Evolutionary conservation across 2,797 vertebrate species (phyloP).

Genomic region (Melanotaenia nigrans): DNA sequence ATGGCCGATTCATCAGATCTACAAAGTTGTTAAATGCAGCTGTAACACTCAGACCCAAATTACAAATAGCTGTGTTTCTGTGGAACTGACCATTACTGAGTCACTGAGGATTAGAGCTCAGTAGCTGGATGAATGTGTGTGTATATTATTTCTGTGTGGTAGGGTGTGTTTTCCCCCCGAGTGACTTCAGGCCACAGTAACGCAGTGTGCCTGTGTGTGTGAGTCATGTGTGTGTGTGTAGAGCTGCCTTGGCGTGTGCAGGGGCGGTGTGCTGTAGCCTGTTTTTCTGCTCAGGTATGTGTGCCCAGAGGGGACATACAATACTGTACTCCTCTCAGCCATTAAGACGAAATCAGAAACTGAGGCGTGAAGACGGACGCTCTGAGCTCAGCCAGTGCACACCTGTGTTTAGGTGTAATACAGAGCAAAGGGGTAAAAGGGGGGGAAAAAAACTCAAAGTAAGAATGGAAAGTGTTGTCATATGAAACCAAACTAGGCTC

Average conservation of each 20-base stretch:
- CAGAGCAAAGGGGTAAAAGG: background rate
- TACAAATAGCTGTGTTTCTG: conserved; percentile 65
- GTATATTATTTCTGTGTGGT: conserved; percentile 59
- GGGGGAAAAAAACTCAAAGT: conserved; percentile 10
- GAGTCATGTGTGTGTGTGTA: conserved; percentile 65
- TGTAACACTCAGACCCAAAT: conserved; percentile 56
- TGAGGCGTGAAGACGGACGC: conserved; percentile 52
- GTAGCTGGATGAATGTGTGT: conserved; percentile 43
- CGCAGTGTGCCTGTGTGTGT: conserved; percentile 48
- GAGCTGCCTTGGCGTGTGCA: conserved; percentile 73
- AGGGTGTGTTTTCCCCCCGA: conserved; percentile 73
- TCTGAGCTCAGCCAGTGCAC: conserved; percentile 9
- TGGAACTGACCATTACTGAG: conserved; percentile 54
- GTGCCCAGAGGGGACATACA: conserved; percentile 81
- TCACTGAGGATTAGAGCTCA: conserved; percentile 66
- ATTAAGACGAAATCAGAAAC: conserved; percentile 52
- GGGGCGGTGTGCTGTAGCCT: conserved; percentile 78
- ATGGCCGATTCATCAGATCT: conserved; percentile 13
- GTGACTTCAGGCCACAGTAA: conserved; percentile 81
- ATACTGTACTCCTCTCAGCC: conserved; percentile 68
- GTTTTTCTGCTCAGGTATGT: conserved; percentile 85
- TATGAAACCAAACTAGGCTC: background rate
- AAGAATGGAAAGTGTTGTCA: conserved; percentile 9
- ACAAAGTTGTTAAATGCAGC: conserved; percentile 37
- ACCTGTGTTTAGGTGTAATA: background rate